phyloP scores from a whole-genome alignment of 2,797 vertebrate species.

The Setipinna tenuifilis region DNA sequence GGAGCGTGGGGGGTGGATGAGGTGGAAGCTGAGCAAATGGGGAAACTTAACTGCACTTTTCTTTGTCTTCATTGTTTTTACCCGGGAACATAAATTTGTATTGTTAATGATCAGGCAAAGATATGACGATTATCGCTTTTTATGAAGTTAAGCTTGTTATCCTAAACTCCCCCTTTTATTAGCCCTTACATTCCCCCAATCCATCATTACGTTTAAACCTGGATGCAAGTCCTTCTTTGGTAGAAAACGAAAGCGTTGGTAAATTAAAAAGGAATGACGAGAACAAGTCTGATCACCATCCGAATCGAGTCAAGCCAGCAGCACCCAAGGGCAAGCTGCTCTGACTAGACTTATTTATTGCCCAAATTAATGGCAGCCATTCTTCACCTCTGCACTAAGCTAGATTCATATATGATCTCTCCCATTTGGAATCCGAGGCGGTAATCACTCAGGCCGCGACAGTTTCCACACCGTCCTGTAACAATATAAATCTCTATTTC shows the following conservation, averaged over 20 bases:
- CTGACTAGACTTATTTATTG: constrained; percentile 46
- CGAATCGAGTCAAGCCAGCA: constrained; percentile 32
- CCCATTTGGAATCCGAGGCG: constrained; percentile 43
- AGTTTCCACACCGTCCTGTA: constrained; percentile 45
- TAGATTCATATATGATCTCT: constrained; percentile 35
- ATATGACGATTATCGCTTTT: background rate
- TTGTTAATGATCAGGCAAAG: background rate
- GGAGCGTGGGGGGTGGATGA: constrained; percentile 32
- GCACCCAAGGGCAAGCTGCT: constrained; percentile 35
- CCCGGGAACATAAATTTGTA: background rate
- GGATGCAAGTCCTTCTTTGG: background rate
- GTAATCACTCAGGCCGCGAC: constrained; percentile 47
- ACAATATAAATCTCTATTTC: constrained; percentile 56
- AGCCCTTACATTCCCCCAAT: background rate
- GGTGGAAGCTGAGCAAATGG: constrained; percentile 34
- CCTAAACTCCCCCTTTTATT: background rate
- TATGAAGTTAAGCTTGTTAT: background rate
- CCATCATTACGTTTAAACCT: background rate
- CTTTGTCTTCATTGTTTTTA: background rate
- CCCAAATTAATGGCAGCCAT: constrained; percentile 38
- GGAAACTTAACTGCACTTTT: background rate
- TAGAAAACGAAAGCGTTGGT: background rate
- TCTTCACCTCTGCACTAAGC: background rate
- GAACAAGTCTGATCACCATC: constrained; percentile 62
- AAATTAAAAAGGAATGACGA: constrained; percentile 14